phyloP scores from a whole-genome alignment of 1,140 invertebrate genomes.

The Lepidurus packardi region DNA sequence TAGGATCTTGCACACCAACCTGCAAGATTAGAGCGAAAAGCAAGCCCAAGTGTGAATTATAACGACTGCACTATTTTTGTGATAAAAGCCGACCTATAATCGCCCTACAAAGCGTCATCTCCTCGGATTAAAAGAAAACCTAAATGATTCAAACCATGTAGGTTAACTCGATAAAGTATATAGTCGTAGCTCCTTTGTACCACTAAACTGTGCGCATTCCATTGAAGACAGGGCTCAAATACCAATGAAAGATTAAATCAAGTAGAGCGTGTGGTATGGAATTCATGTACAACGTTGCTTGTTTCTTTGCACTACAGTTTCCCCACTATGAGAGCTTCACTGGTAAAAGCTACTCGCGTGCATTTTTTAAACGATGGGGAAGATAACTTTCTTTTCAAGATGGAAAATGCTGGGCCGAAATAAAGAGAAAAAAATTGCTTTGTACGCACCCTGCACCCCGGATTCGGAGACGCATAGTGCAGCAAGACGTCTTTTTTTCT shows the following conservation, averaged over 20 bases:
- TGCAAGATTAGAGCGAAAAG: too few species aligned
- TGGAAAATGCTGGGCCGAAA: not conserved
- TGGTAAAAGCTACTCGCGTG: not conserved
- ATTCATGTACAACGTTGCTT: slow-evolving; percentile 17
- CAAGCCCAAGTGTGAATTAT: too few species aligned
- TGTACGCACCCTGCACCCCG: not conserved
- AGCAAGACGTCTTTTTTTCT: not conserved
- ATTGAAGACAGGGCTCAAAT: too few species aligned
- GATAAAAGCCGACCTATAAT: too few species aligned
- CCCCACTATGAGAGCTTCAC: not conserved
- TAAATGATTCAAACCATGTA: too few species aligned
- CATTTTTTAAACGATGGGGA: not conserved
- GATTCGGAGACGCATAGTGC: not conserved
- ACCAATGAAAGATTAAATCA: not conserved
- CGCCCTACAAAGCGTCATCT: too few species aligned
- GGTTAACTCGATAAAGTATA: too few species aligned
- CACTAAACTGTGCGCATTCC: too few species aligned
- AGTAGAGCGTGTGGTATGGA: not conserved
- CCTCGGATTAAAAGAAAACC: too few species aligned
- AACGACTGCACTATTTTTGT: too few species aligned
- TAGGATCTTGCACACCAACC: too few species aligned
- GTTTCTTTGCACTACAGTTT: slow-evolving; percentile 17
- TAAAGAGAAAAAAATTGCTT: not conserved
- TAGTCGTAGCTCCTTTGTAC: too few species aligned
- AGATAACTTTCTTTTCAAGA: not conserved